Evolutionary conservation across 2,888 invertebrate genomes (phyloP).

Genomic region (Leucophenga maculata): DNA sequence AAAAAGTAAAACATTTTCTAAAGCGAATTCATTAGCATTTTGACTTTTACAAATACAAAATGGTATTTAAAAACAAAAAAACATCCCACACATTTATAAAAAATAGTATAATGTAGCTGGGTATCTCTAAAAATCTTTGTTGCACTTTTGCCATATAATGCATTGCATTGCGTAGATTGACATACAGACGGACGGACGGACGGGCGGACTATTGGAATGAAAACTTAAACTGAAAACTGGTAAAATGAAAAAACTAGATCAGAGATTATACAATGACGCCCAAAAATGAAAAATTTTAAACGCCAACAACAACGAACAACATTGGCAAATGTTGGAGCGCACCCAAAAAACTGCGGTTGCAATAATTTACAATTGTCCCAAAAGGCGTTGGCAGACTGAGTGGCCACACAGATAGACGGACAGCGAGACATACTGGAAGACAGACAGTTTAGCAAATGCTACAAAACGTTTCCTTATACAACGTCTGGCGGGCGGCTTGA

Average conservation of each 20-base stretch:
- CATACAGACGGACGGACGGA: neutral
- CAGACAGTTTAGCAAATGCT: too few species aligned
- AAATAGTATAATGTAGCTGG: too few species aligned
- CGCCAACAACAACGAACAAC: slow-evolving; percentile 12
- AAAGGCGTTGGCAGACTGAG: slow-evolving; percentile 30
- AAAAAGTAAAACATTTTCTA: neutral
- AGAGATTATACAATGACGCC: slow-evolving; percentile 44
- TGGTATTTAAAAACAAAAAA: too few species aligned
- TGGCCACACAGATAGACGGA: slow-evolving; percentile 2
- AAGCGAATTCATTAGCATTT: slow-evolving; percentile 19
- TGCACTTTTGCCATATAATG: slow-evolving; percentile 35
- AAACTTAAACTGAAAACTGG: slow-evolving; percentile 33
- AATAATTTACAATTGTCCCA: slow-evolving; percentile 32
- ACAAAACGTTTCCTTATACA: neutral
- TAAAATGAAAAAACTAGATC: slow-evolving; percentile 38
- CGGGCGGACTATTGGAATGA: neutral
- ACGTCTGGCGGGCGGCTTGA: neutral
- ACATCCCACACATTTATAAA: too few species aligned
- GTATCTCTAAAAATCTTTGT: slow-evolving; percentile 15
- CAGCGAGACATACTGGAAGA: too few species aligned
- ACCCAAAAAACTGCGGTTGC: slow-evolving; percentile 7
- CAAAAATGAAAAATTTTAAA: slow-evolving; percentile 27
- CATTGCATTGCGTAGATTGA: slow-evolving; percentile 18
- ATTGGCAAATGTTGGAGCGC: slow-evolving; percentile 2
- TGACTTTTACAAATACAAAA: neutral